These are phyloP conservation scores for Montipora foliosa DNA, from an alignment of 64 coral and sea anemone species.

Conservation along the genomic window DNA sequence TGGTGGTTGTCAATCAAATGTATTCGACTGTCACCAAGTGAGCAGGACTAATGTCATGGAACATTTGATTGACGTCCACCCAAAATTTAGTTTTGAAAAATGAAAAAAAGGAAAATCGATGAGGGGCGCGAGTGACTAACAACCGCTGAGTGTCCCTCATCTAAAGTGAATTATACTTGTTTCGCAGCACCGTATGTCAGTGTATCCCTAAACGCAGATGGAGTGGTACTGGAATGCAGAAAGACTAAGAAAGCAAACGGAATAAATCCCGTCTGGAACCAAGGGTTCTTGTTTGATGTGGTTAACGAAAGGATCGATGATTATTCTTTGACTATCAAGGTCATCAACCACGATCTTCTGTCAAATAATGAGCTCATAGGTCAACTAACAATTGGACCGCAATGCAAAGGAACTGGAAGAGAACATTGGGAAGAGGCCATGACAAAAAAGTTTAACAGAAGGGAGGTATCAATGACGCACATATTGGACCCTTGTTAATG, in stretches of 20 bases:
- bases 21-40: too few species aligned
- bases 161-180: background rate
- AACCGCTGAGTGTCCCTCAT: too few species aligned
- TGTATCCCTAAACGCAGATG: conserved; percentile 57
- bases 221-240: conserved; percentile 65
- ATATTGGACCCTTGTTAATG: conserved; percentile 4
- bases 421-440: conserved; percentile 91
- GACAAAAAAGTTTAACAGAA: conserved; percentile 43
- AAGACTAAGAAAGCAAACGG: conserved; percentile 74
- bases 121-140: too few species aligned
- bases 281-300: conserved; percentile 89
- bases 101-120: too few species aligned
- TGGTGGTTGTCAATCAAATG: too few species aligned
- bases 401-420: conserved; percentile 62
- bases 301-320: conserved; percentile 45
- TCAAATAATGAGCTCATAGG: conserved; percentile 76
- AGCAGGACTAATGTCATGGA: too few species aligned
- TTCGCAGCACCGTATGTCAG: conserved; percentile 77
- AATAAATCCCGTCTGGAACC: conserved; percentile 79
- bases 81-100: too few species aligned
- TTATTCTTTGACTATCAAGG: conserved; percentile 58
- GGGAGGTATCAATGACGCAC: conserved; percentile 86
- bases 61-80: too few species aligned
- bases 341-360: conserved; percentile 88
- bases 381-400: conserved; percentile 63